Evolutionary conservation across 2,888 invertebrate genomes (phyloP).

Genomic region (Mycalesis mineus): DNA sequence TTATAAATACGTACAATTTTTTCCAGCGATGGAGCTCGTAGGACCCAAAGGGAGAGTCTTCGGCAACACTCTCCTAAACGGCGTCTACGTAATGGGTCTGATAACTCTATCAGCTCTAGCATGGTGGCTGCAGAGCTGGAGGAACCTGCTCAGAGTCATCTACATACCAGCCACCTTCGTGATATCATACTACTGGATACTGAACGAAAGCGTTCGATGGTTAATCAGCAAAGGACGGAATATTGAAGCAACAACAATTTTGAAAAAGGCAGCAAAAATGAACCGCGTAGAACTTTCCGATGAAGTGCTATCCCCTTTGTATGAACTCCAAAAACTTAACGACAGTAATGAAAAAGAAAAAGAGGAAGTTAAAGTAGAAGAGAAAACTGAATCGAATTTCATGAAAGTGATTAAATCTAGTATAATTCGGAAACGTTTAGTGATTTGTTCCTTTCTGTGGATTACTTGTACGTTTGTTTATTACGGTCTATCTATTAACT

Average conservation of each 20-base stretch:
- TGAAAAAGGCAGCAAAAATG: constrained; percentile 81
- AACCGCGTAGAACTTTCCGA: constrained; percentile 76
- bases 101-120: constrained; percentile 82
- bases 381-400: constrained; percentile 43
- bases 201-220: constrained; percentile 89
- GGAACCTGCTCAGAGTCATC: constrained; percentile 80
- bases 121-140: constrained; percentile 84
- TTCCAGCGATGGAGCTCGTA: constrained; percentile 86
- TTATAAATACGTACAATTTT: constrained; percentile 68
- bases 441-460: constrained; percentile 86
- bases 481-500: constrained; percentile 87
- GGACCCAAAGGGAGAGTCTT: constrained; percentile 86
- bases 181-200: constrained; percentile 82
- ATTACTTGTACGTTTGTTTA: constrained; percentile 88
- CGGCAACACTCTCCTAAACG: constrained; percentile 84
- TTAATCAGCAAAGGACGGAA: constrained; percentile 82
- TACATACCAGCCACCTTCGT: constrained; percentile 84
- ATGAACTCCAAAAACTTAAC: constrained; percentile 41
- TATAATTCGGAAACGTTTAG: constrained; percentile 75
- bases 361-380: constrained; percentile 25
- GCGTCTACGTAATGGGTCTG: constrained; percentile 85
- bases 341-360: constrained; percentile 30
- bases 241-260: constrained; percentile 80
- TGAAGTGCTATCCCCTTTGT: constrained; percentile 56
- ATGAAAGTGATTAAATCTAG: constrained; percentile 73